Conservation (phyloP, 2,888 invertebrate species). For the Nemoura dubitans region DNA sequence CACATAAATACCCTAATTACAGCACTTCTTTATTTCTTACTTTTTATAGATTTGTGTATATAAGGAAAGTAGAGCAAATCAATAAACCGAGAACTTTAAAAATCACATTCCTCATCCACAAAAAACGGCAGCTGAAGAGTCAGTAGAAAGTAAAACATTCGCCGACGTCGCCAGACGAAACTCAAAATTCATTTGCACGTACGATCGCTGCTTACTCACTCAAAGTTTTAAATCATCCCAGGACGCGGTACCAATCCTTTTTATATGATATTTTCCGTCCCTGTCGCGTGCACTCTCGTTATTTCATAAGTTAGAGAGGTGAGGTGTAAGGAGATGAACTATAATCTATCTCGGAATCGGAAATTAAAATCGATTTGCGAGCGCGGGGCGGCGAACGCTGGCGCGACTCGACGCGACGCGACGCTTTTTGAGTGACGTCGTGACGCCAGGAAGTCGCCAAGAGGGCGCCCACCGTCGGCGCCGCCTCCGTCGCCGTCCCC, state of each 20-base stretch:
- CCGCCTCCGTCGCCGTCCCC: constrained; percentile 26
- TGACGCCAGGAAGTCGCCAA: constrained; percentile 49
- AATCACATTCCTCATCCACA: no score
- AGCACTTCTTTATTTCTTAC: no score
- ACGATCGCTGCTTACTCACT: background rate
- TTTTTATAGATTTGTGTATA: no score
- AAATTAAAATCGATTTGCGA: constrained; percentile 52
- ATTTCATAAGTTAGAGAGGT: constrained; percentile 45
- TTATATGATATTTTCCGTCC: constrained; percentile 29
- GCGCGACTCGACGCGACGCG: constrained; percentile 45
- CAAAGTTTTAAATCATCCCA: background rate
- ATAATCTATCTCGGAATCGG: constrained; percentile 52
- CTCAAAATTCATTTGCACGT: background rate
- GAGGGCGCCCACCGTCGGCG: constrained; percentile 41
- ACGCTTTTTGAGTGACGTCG: constrained; percentile 46
- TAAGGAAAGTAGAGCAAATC: no score
- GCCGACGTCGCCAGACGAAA: no score
- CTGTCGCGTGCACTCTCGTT: constrained; percentile 25
- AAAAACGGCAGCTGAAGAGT: no score
- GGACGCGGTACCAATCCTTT: background rate
- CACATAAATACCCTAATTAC: background rate
- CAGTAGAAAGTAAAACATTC: no score
- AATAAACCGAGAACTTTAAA: no score
- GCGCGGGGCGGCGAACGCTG: constrained; percentile 42
- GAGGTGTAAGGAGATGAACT: constrained; percentile 48